Conservation (phyloP, 1,140 invertebrate species). For the Aphis gossypii region DNA sequence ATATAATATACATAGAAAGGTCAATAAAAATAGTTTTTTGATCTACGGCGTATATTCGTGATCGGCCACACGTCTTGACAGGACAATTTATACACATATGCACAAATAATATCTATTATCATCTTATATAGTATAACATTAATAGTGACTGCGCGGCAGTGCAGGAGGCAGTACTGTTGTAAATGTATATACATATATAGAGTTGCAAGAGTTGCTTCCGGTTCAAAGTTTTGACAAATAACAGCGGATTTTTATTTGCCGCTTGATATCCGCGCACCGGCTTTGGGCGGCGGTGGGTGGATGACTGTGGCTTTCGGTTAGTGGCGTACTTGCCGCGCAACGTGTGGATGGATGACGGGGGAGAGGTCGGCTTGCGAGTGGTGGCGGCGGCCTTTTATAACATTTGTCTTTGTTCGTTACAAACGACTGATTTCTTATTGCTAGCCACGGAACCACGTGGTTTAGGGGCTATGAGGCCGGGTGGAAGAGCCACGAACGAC, state of each 20-base stretch:
- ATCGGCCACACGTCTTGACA: not conserved
- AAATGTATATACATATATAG: not conserved
- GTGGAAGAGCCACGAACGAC: not conserved
- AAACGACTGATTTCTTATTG: conserved; percentile 59
- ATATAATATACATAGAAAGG: not conserved
- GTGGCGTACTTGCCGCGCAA: not conserved
- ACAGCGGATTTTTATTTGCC: conserved; percentile 53
- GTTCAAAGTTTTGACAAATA: conserved; percentile 51
- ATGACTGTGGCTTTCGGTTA: not conserved
- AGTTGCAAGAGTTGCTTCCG: conserved; percentile 10
- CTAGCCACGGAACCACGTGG: conserved; percentile 42
- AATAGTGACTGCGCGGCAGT: not conserved
- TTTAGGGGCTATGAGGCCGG: not conserved
- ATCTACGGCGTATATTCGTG: not conserved
- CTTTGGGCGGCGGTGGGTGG: too few species aligned
- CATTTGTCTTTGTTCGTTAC: conserved; percentile 60
- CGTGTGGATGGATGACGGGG: not conserved
- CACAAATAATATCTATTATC: not conserved
- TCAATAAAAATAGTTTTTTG: not conserved
- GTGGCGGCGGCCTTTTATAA: conserved; percentile 57
- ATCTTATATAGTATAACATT: not conserved
- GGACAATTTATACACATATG: not conserved
- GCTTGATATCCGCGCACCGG: conserved; percentile 30
- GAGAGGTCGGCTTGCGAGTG: not conserved
- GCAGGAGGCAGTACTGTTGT: not conserved